Evolutionary conservation across 2,797 vertebrate species (phyloP).

Genomic region (Spheniscus humboldti): DNA sequence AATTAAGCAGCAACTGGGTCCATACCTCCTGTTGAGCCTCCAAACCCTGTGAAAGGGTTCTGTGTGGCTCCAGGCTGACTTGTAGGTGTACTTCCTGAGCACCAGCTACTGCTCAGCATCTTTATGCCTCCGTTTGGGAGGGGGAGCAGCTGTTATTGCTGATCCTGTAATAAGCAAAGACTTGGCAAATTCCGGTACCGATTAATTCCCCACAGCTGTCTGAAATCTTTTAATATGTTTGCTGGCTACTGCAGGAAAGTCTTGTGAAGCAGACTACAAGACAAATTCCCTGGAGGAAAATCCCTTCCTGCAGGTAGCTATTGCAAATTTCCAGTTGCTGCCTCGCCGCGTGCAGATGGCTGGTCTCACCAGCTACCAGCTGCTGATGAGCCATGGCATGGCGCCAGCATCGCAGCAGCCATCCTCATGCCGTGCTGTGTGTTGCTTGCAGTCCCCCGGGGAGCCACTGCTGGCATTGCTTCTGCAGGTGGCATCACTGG

Average conservation of each 20-base stretch:
- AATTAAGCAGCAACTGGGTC: background rate
- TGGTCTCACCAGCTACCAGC: background rate
- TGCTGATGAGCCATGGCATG: rapidly evolving
- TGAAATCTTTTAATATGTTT: background rate
- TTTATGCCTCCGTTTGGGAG: background rate
- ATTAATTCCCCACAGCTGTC: background rate
- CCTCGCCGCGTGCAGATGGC: rapidly evolving
- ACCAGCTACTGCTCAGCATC: background rate
- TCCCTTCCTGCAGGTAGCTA: background rate
- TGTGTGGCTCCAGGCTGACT: background rate
- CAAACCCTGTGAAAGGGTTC: background rate
- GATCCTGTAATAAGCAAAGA: background rate
- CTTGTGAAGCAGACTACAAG: background rate
- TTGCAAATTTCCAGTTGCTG: background rate
- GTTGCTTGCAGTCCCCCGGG: background rate
- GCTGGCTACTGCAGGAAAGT: background rate
- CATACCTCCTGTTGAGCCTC: background rate
- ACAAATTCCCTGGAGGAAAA: background rate
- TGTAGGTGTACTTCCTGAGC: background rate
- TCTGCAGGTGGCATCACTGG: background rate
- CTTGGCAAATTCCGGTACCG: background rate
- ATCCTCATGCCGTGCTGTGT: rapidly evolving
- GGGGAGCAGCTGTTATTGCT: background rate
- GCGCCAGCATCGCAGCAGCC: background rate
- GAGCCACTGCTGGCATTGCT: background rate